A percentile compares a stretch with the other conserved stretches of the same genome.
Evolutionary conservation across 2,888 invertebrate species (phyloP).

Genomic region (Asteroscopus sphinx): DNA sequence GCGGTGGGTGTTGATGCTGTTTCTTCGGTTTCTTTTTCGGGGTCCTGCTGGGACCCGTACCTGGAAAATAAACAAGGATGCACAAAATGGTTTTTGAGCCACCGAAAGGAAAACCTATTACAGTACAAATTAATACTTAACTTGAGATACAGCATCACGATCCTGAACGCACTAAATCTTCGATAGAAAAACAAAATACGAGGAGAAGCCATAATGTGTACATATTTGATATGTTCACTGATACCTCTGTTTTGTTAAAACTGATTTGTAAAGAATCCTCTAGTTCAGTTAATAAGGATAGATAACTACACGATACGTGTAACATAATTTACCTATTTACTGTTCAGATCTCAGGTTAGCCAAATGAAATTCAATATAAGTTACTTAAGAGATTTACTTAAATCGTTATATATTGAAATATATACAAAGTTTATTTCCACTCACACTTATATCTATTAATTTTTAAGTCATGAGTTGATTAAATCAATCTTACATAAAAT

Average conservation of each 20-base stretch:
- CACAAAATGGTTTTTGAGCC: conserved; percentile 30
- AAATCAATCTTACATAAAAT: conserved; percentile 86
- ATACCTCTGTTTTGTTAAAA: conserved; percentile 35
- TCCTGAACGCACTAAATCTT: conserved; percentile 35
- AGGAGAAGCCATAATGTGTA: conserved; percentile 53
- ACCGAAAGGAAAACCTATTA: conserved; percentile 20
- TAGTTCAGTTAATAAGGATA: conserved; percentile 3
- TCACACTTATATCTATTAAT: conserved; percentile 85
- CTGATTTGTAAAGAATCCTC: neutral
- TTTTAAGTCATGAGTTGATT: conserved; percentile 88
- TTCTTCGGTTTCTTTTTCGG: conserved; percentile 86
- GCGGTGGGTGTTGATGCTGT: conserved; percentile 73
- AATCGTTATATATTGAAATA: conserved; percentile 87
- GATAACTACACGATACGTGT: neutral
- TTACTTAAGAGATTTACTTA: conserved; percentile 89
- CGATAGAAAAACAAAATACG: conserved; percentile 14
- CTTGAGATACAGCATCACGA: conserved; percentile 46
- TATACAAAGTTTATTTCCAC: conserved; percentile 87
- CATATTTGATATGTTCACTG: conserved; percentile 52
- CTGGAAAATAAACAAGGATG: conserved; percentile 69
- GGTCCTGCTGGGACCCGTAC: conserved; percentile 78
- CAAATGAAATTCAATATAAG: conserved; percentile 85
- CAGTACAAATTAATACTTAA: conserved; percentile 55
- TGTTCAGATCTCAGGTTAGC: conserved; percentile 87
- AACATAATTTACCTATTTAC: conserved; percentile 12